phyloP scores from a whole-genome alignment of 2,888 invertebrate species.

The Hecatera dysodea region DNA sequence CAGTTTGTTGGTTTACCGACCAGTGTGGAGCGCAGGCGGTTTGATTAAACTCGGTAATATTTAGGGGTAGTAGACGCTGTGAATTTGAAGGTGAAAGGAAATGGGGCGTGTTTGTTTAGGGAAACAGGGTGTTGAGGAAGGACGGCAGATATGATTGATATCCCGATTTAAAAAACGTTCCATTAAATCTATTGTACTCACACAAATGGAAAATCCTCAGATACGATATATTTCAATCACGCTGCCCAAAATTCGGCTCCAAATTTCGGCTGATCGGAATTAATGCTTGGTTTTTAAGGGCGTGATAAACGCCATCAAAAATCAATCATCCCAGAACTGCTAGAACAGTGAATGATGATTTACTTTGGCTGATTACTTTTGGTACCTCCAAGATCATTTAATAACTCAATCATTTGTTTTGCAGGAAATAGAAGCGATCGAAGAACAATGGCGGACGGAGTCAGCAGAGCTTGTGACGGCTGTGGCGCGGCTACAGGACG shows the following conservation, averaged over 20 bases:
- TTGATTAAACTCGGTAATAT: constrained; percentile 29
- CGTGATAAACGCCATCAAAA: background rate
- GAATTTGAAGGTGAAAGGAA: background rate
- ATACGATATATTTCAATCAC: background rate
- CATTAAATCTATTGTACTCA: background rate
- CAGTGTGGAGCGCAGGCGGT: background rate
- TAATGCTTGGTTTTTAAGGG: no score
- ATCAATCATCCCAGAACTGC: background rate
- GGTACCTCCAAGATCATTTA: no score
- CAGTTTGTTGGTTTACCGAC: constrained; percentile 36
- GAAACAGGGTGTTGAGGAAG: background rate
- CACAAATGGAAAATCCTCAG: background rate
- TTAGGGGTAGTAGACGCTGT: background rate
- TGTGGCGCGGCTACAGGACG: constrained; percentile 96
- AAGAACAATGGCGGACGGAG: constrained; percentile 98
- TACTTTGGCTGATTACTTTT: no score
- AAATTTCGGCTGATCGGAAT: background rate
- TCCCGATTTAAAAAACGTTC: background rate
- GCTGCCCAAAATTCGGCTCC: background rate
- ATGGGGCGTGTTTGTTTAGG: constrained; percentile 17
- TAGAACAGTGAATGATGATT: background rate
- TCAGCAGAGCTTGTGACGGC: constrained; percentile 96
- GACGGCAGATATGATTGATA: constrained; percentile 11
- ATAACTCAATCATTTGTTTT: constrained; percentile 49
- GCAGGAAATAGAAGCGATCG: constrained; percentile 98